Percentiles rank a stretch among this genome's conserved stretches.
phyloP scores from a whole-genome alignment of 2,888 invertebrate genomes.

The Meandrusa payeni region DNA sequence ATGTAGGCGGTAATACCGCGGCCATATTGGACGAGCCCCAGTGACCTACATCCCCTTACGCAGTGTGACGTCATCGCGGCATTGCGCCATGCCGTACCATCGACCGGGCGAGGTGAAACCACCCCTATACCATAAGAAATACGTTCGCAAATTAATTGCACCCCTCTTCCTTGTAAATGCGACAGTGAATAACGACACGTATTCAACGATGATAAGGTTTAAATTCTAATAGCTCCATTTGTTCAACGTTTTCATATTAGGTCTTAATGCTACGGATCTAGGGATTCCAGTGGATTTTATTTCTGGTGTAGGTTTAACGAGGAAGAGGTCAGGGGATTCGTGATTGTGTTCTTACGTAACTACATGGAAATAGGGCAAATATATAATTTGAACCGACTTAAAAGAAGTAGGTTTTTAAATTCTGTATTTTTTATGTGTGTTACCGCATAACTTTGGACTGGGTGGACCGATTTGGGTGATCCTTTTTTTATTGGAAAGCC shows the following conservation, averaged over 20 bases:
- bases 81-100: conserved; percentile 50
- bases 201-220: background rate
- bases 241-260: background rate
- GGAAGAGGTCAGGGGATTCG: too few relatives aligned
- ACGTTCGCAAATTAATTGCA: conserved; percentile 7
- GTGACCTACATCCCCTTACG: conserved; percentile 38
- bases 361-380: too few relatives aligned
- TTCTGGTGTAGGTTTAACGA: too few relatives aligned
- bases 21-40: conserved; percentile 9
- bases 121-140: conserved; percentile 31
- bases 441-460: too few relatives aligned
- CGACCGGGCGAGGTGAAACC: conserved; percentile 35
- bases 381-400: too few relatives aligned
- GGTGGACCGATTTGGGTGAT: too few relatives aligned
- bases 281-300: too few relatives aligned
- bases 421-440: too few relatives aligned
- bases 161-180: background rate
- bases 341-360: too few relatives aligned
- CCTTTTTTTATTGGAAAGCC: too few relatives aligned
- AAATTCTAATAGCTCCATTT: background rate
- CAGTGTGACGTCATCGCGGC: conserved; percentile 64
- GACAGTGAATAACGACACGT: conserved; percentile 26
- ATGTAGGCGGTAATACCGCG: conserved; percentile 6
- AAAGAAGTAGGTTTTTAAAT: too few relatives aligned
- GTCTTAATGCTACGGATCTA: too few relatives aligned